These are phyloP conservation scores for Parazoanthus atlanticus DNA, from an alignment of 92 coral and sea anemone genomes.

Conservation along the genomic window DNA sequence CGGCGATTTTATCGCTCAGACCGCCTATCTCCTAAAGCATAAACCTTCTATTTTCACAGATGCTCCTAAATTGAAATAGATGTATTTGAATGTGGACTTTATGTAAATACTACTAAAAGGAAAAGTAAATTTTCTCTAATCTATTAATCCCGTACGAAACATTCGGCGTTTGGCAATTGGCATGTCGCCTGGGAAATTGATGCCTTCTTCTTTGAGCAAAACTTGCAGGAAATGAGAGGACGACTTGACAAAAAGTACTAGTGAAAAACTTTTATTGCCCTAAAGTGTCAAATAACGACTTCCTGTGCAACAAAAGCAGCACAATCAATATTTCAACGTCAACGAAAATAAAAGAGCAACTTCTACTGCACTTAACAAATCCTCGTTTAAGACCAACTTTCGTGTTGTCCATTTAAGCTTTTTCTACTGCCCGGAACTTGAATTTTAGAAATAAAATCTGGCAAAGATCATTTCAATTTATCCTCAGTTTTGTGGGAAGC, in stretches of 20 bases:
- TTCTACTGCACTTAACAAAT: conserved; percentile 13
- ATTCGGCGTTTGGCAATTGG: not conserved
- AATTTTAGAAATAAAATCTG: not conserved
- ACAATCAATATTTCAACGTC: conserved; percentile 7
- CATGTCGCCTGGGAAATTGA: conserved; percentile 12
- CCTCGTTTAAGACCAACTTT: not conserved
- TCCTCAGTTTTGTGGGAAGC: conserved; percentile 30
- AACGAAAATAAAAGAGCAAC: conserved; percentile 45
- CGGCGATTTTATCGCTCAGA: conserved; percentile 18
- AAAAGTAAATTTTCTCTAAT: conserved; percentile 32
- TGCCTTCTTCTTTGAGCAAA: conserved; percentile 18
- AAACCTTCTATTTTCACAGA: conserved; percentile 9
- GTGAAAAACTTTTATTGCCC: conserved; percentile 31
- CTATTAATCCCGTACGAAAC: conserved; percentile 27
- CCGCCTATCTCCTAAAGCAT: not conserved
- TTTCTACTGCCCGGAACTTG: not conserved
- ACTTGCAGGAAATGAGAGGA: conserved; percentile 31
- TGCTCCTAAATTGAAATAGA: conserved; percentile 16
- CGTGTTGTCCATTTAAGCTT: not conserved
- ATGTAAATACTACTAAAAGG: conserved; percentile 23
- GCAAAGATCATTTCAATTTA: not conserved
- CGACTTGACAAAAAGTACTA: conserved; percentile 19
- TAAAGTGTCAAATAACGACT: conserved; percentile 32
- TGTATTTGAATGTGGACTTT: conserved; percentile 14
- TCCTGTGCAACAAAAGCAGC: conserved; percentile 25